These are phyloP conservation scores for Mesaphorura yosii DNA, from an alignment of 1,140 invertebrate genomes.

Conservation along the genomic window DNA sequence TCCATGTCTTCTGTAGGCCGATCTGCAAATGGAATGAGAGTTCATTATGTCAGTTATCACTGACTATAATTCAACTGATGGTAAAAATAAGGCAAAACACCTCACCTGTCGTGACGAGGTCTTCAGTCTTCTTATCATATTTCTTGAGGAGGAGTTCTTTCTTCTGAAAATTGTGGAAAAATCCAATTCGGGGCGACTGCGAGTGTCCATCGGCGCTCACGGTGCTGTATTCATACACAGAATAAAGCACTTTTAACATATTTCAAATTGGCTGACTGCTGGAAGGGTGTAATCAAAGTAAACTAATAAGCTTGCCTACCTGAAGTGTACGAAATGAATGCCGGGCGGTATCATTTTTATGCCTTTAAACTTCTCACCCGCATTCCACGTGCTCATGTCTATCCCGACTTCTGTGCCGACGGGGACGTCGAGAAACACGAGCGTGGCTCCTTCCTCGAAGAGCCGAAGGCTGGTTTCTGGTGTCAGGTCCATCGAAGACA, in stretches of 20 bases:
- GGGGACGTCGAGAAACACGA: constrained; percentile 74
- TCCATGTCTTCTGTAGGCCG: constrained; percentile 29
- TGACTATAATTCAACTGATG: too few relatives aligned
- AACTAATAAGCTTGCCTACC: constrained; percentile 38
- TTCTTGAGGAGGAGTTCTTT: constrained; percentile 72
- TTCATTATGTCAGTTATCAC: background rate
- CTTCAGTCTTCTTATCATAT: constrained; percentile 65
- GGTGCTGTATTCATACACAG: constrained; percentile 39
- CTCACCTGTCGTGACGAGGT: constrained; percentile 46
- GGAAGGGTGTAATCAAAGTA: background rate
- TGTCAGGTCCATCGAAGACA: constrained; percentile 61
- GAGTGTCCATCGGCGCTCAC: constrained; percentile 42
- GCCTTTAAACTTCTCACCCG: constrained; percentile 83
- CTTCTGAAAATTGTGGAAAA: constrained; percentile 73
- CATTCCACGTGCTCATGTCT: constrained; percentile 85
- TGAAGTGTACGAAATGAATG: constrained; percentile 87
- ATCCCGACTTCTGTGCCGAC: constrained; percentile 88
- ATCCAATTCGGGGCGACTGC: constrained; percentile 63
- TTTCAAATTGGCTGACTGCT: background rate
- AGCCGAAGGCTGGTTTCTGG: constrained; percentile 62
- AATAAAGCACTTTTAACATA: background rate
- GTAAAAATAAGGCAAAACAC: too few relatives aligned
- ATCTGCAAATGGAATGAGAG: constrained; percentile 5
- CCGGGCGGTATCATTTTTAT: constrained; percentile 98
- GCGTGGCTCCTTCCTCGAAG: constrained; percentile 65